A percentile compares a stretch with the other conserved stretches of the same genome.
Conservation (phyloP, 2,888 invertebrate species). For the Troides aeacus region DNA sequence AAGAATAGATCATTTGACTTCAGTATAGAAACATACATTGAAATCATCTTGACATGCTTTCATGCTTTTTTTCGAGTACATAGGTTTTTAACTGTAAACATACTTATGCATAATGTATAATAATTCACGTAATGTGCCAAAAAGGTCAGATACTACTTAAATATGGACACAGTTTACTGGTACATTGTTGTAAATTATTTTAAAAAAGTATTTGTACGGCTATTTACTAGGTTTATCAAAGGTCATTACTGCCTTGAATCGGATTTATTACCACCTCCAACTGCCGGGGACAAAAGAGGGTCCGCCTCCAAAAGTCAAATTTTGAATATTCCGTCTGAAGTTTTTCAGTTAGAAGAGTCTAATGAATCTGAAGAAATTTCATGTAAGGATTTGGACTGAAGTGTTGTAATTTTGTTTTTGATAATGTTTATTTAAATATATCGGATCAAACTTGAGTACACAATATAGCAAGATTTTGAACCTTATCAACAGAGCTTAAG, state of each 20-base stretch:
- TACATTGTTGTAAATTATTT: not conserved
- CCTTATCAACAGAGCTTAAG: too few relatives aligned
- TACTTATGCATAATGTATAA: too few relatives aligned
- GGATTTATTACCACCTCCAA: slow-evolving; percentile 20
- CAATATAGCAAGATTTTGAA: not conserved
- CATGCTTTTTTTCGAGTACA: too few relatives aligned
- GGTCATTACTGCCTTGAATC: slow-evolving; percentile 64
- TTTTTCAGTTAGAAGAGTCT: slow-evolving; percentile 33
- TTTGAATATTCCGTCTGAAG: slow-evolving; percentile 40
- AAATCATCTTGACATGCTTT: too few relatives aligned
- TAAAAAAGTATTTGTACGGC: not conserved
- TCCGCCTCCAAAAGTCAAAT: not conserved
- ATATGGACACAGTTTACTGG: not conserved
- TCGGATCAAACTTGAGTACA: not conserved
- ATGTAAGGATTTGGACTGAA: slow-evolving; percentile 23
- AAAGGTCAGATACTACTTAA: too few relatives aligned
- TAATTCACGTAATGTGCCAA: too few relatives aligned
- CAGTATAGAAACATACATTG: too few relatives aligned
- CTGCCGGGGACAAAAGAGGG: not conserved
- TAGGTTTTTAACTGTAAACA: too few relatives aligned
- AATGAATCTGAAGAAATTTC: slow-evolving; percentile 35
- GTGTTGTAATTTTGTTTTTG: not conserved
- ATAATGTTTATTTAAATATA: not conserved
- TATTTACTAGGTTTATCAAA: slow-evolving; percentile 50
- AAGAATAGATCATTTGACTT: not conserved